Evolutionary conservation across 2,113 vertebrate genomes (phyloP), one percentile per base, ranked within the genome.

Genomic region (Verasper variegatus): DNA sequence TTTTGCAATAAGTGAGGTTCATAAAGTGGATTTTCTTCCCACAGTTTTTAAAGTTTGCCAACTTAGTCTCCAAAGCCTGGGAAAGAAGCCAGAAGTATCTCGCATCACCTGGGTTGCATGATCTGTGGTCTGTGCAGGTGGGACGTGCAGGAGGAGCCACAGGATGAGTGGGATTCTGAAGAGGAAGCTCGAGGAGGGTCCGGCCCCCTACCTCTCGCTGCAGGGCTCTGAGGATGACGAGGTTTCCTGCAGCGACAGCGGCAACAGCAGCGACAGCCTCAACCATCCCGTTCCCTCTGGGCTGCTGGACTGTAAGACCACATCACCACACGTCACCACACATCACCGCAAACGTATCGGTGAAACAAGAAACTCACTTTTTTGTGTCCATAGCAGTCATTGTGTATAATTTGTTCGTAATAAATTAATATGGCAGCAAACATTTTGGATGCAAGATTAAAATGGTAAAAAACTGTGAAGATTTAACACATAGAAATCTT

Each of bases 231-330:
- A 97, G 3, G 96, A 98, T 66, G 97, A 98, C 2, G 92, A 91
- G 37, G 91, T 97, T 77, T 98, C 97, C 77, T 96, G 96, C 94
- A 96, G 97, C 62, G 97, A 98, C 90, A 98, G 97, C n/a, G 97
- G 95, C 76, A 97, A 98, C 93, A 98, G 97, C 74, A 96, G 96
- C 7, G 97, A 98, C 66, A 98, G 97, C 15, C 94, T 98, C 81
- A 98, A 98, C 88, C 96, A 87, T 72, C 95, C 96, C 0, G 95
- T 96, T 66, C 95, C 95, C 68, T 95, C 96, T 0, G 95, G 86
- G 82, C 95, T 95, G 81, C 95, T 96, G 81, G 95, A 96, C 49
- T 94, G 97, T 98, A 94, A 96, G 97, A 55, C 2, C 78, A 71
- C 63, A 31, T 31, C 31, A 31, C 1, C 5, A 31, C 31, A 31